phyloP scores from a whole-genome alignment of 2,113 vertebrate genomes.

The Aleadryas rufinucha region DNA sequence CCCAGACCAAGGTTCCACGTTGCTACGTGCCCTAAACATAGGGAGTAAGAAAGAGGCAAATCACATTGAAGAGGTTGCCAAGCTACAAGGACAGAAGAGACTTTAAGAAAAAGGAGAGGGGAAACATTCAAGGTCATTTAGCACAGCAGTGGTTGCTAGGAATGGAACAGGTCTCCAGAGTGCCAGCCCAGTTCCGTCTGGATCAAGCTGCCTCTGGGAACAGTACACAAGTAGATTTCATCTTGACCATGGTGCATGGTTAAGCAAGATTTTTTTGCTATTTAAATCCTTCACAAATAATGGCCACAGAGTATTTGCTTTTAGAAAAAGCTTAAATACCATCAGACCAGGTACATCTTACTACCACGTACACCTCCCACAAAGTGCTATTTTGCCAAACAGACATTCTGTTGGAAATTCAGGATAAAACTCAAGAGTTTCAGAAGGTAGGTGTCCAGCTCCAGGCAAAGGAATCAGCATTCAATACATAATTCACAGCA shows the following conservation, averaged over 20 bases:
- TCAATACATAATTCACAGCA: constrained; percentile 48
- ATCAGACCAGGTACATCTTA: not conserved
- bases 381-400: not conserved
- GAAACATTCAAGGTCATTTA: not conserved
- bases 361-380: not conserved
- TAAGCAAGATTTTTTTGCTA: not conserved
- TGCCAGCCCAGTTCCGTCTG: not conserved
- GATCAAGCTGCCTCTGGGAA: not conserved
- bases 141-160: not conserved
- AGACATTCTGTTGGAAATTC: not conserved
- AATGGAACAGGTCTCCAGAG: not conserved
- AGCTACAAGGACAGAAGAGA: not conserved
- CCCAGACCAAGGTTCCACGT: not conserved
- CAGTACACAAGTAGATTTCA: not conserved
- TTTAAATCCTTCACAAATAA: not conserved
- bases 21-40: not conserved
- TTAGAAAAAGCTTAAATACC: not conserved
- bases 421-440: not conserved
- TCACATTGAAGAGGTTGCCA: not conserved
- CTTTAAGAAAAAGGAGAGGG: not conserved
- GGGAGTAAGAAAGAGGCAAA: not conserved
- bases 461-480: constrained; percentile 32
- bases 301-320: not conserved
- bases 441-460: not conserved
- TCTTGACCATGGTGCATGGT: not conserved